phyloP scores from a whole-genome alignment of 2,113 vertebrate species.

The Melanerpes aurifrons region DNA sequence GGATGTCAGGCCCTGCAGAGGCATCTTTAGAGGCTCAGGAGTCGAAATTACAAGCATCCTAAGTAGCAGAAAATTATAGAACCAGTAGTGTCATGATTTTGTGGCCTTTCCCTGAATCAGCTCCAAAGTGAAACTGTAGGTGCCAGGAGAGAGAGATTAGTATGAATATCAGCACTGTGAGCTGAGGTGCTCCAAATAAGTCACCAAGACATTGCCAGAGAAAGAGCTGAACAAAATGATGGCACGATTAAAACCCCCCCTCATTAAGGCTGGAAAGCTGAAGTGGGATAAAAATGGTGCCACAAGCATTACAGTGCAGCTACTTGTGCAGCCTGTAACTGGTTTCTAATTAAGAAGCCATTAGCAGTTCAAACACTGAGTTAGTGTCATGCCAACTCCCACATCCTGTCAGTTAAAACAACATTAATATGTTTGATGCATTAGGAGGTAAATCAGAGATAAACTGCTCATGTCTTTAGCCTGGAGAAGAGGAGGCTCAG shows the following conservation, averaged over 20 bases:
- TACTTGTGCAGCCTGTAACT: not conserved
- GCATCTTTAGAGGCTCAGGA: not conserved
- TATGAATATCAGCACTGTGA: not conserved
- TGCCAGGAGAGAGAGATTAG: not conserved
- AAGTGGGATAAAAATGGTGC: not conserved
- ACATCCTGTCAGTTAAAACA: not conserved
- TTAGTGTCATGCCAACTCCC: constrained; percentile 7
- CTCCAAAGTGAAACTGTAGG: constrained; percentile 21
- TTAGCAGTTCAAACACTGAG: not conserved
- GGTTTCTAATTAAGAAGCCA: constrained; percentile 32
- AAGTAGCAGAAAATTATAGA: not conserved
- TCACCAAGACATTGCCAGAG: not conserved
- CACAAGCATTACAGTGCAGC: not conserved
- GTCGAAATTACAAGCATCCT: not conserved
- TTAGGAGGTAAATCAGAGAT: not conserved
- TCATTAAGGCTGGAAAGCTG: not conserved
- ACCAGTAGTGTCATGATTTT: not conserved
- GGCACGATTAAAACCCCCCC: not conserved
- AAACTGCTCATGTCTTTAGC: not conserved
- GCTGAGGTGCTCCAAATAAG: not conserved
- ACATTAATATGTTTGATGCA: not conserved
- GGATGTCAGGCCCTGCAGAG: not conserved
- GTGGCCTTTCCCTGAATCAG: not conserved
- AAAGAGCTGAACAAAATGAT: not conserved
- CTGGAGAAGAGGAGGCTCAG: too few relatives aligned